phyloP scores from a whole-genome alignment of 2,888 invertebrate genomes.

The Tryphoninae sp. region DNA sequence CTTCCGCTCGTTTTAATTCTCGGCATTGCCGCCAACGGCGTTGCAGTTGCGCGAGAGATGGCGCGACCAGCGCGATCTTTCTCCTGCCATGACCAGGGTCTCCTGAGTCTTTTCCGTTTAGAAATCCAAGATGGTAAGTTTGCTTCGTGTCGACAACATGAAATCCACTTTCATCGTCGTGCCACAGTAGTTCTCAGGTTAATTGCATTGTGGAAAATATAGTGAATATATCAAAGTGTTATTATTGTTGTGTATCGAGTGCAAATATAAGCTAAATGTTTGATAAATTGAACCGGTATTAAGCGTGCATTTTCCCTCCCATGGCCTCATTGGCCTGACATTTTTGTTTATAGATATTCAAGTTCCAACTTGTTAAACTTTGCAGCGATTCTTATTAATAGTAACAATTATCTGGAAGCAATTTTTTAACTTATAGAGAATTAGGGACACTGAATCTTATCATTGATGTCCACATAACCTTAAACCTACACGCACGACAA shows the following conservation, averaged over 20 bases:
- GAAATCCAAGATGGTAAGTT: slow-evolving; percentile 78
- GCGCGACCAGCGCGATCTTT: slow-evolving; percentile 36
- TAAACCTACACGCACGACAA: slow-evolving; percentile 20
- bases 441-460: neutral
- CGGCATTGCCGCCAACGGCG: slow-evolving; percentile 16
- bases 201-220: slow-evolving; percentile 58
- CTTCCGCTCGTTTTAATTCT: slow-evolving; percentile 39
- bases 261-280: slow-evolving; percentile 15
- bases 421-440: neutral
- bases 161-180: slow-evolving; percentile 74
- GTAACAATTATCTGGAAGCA: neutral
- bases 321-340: slow-evolving; percentile 43
- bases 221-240: slow-evolving; percentile 65
- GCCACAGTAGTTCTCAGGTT: slow-evolving; percentile 31
- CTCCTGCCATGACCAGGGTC: slow-evolving; percentile 58
- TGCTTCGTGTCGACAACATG: slow-evolving; percentile 58
- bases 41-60: slow-evolving; percentile 54
- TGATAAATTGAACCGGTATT: slow-evolving; percentile 35
- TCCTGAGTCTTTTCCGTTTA: slow-evolving; percentile 74
- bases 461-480: slow-evolving; percentile 52
- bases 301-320: slow-evolving; percentile 57
- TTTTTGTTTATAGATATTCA: slow-evolving; percentile 10
- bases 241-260: slow-evolving; percentile 64
- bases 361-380: neutral
- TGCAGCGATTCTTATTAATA: neutral